phyloP scores from a whole-genome alignment of 2,113 vertebrate genomes.

The Notothenia rossii region DNA sequence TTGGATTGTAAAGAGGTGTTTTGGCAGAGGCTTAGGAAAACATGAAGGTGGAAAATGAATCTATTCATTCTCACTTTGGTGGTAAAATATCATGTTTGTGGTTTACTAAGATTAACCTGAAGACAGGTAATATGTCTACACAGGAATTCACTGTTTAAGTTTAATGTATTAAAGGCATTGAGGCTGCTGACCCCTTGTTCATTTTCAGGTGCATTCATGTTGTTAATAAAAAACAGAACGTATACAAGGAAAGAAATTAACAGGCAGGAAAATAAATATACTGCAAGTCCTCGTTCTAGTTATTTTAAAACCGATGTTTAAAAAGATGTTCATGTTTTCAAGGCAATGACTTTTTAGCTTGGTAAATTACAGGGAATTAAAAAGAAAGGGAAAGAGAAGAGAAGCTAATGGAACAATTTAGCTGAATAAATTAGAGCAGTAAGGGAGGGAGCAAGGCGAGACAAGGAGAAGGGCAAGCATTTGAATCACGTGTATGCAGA shows the following conservation, averaged over 20 bases:
- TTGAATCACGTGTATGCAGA: too few relatives aligned
- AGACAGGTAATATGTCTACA: not conserved
- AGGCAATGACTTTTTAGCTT: slow-evolving; percentile 7
- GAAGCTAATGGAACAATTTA: slow-evolving; percentile 36
- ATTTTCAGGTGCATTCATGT: not conserved
- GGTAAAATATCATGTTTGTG: not conserved
- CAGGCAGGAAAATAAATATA: not conserved
- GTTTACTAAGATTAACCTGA: not conserved
- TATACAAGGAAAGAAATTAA: not conserved
- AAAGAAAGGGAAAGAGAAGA: slow-evolving; percentile 9
- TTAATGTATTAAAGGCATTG: not conserved
- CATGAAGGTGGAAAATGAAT: not conserved
- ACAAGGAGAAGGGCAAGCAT: not conserved
- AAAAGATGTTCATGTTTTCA: not conserved
- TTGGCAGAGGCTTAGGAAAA: not conserved
- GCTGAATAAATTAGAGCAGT: not conserved
- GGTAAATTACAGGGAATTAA: slow-evolving; percentile 33
- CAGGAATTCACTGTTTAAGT: not conserved
- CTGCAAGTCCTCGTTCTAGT: not conserved
- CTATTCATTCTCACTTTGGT: not conserved
- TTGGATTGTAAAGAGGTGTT: not conserved
- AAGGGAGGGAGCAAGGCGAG: not conserved
- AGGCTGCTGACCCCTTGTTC: not conserved
- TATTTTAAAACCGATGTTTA: not conserved
- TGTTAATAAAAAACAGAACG: not conserved